Evolutionary conservation across 2,797 vertebrate genomes (phyloP).

Genomic region (Lates japonicus): DNA sequence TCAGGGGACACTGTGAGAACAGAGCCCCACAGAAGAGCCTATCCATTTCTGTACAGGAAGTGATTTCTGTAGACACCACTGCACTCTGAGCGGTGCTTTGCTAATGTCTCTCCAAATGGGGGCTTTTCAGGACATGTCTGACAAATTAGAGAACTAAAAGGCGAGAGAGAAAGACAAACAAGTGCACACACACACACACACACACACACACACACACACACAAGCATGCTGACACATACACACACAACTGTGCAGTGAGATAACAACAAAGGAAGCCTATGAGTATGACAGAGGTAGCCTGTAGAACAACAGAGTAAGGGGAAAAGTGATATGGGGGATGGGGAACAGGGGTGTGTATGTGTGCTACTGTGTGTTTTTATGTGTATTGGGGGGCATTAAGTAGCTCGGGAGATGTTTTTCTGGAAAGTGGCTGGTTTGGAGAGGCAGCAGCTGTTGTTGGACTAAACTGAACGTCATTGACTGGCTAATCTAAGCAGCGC

Average conservation of each 20-base stretch:
- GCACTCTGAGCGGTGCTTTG: slow-evolving; percentile 52
- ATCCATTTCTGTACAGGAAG: slow-evolving; percentile 42
- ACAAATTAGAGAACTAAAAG: slow-evolving; percentile 66
- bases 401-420: slow-evolving; percentile 58
- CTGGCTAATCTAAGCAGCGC: slow-evolving; percentile 31
- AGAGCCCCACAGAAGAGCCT: slow-evolving; percentile 9
- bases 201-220: slow-evolving; percentile 5
- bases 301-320: slow-evolving; percentile 52
- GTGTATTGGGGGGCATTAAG: slow-evolving; percentile 26
- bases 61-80: slow-evolving; percentile 57
- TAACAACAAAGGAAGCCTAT: slow-evolving; percentile 57
- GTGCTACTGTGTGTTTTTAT: slow-evolving; percentile 4
- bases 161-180: slow-evolving; percentile 42
- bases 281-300: slow-evolving; percentile 64
- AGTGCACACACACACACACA: slow-evolving; percentile 21
- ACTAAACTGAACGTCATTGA: slow-evolving; percentile 47
- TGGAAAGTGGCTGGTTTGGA: slow-evolving; percentile 59
- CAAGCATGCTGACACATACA: slow-evolving; percentile 40
- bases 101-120: slow-evolving; percentile 56
- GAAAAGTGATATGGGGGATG: slow-evolving; percentile 14
- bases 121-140: slow-evolving; percentile 71
- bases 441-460: slow-evolving; percentile 66
- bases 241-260: slow-evolving; percentile 47
- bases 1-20: slow-evolving; percentile 2
- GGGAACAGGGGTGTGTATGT: slow-evolving; percentile 24